Base-by-base conservation (phyloP, 2,888 invertebrate genomes). In the Conops quadrifasciatus region DNA sequence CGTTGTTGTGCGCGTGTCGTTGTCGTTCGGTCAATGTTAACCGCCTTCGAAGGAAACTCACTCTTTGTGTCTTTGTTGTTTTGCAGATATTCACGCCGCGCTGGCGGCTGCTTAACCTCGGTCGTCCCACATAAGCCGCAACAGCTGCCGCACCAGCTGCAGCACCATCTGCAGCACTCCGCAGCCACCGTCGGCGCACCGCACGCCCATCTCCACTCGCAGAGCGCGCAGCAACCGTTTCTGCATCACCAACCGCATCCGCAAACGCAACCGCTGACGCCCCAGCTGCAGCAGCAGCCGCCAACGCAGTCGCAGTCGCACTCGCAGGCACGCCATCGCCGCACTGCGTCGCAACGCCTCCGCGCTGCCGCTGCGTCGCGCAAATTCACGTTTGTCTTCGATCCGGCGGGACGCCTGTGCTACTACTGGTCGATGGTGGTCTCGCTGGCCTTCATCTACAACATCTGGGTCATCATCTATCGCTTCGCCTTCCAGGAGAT, bases 401-500 rank as follows among this genome's bases (percentile, higher is more conserved):
- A 98, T 88, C 98, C 98, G 28, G 96, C 98, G 78, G 98, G 98
- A 76, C 91, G 97, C 67, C 90, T 98, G 75, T 96, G 95, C 87
- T 97, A 97, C 88, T 96, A 96, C 85, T 97, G 97, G 97, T 96
- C 96, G 80, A 94, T 96, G 94, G 94, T 96, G 80, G 96, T 97
- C 79, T 96, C 96, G 78, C 91, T 96, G 84, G 96, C 96, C 84
- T 97, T 96, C 88, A 92, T 97, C 82, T 97, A 97, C 89, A 97
- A 97, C 88, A 94, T 97, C 84, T 97, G 96, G 97, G 96, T 96
- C 87, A 96, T 98, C 88, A 96, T 97, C 86, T 98, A 97, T 89
- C 93, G 98, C 88, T 98, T 97, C 90, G 96, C 98, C 88, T 98
- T 98, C 88, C 94, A 97, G 88, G 98, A 98, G 89, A 97, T 97